Evolutionary conservation across 2,797 vertebrate genomes (phyloP).

Genomic region (Sebastes minor): DNA sequence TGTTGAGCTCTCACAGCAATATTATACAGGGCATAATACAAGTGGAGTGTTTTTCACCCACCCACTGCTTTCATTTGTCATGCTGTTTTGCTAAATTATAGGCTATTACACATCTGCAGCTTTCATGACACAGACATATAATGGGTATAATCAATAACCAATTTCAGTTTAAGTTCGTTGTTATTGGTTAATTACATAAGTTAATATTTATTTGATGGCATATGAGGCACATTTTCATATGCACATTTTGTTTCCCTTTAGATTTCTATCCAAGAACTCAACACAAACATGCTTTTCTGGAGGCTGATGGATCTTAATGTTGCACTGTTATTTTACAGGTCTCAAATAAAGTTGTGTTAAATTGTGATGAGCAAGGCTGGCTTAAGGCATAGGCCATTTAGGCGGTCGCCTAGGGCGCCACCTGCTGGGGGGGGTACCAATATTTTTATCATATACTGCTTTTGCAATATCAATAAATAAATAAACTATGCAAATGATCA

Average conservation of each 20-base stretch:
- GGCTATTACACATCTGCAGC: neutral
- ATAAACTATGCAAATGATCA: neutral
- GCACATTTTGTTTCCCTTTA: neutral
- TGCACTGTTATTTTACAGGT: neutral
- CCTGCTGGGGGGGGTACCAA: no score
- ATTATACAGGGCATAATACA: neutral
- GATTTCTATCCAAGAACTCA: neutral
- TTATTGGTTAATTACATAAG: neutral
- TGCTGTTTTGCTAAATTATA: neutral
- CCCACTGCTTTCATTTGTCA: neutral
- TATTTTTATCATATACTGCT: neutral
- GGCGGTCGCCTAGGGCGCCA: no score
- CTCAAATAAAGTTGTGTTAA: conserved; percentile 2
- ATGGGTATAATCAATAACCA: neutral
- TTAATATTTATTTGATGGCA: neutral
- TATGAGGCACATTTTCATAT: neutral
- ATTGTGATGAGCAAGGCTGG: neutral
- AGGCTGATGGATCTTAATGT: neutral
- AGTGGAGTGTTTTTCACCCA: neutral
- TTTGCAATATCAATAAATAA: neutral
- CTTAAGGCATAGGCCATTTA: no score
- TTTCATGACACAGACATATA: neutral
- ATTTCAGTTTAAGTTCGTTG: neutral
- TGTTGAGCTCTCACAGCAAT: neutral
- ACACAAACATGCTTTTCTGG: neutral